These are phyloP conservation scores for Capitulum mitella DNA, from an alignment of 2,888 invertebrate species.

Conservation along the genomic window DNA sequence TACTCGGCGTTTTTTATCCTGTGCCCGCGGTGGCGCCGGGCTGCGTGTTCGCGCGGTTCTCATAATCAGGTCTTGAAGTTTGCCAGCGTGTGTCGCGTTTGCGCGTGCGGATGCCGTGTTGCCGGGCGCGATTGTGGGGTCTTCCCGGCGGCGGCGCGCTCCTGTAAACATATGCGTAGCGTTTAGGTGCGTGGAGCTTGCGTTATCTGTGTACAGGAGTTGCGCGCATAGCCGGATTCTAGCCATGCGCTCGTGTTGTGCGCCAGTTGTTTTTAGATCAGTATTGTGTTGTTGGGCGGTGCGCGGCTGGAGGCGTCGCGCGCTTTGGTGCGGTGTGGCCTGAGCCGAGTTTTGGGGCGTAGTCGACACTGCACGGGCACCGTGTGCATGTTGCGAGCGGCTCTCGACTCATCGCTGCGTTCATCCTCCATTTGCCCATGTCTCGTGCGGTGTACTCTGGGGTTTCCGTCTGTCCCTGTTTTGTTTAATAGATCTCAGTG, in stretches of 20 bases:
- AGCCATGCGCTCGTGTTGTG: not conserved
- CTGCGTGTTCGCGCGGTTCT: not conserved
- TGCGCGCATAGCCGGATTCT: not conserved
- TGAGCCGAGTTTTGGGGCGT: not conserved
- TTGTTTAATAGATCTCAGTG: not conserved
- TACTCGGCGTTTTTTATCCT: not conserved
- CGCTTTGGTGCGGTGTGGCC: not conserved
- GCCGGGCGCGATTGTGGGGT: not conserved
- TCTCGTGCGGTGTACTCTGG: not conserved
- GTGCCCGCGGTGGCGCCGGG: not conserved
- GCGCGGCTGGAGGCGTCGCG: no score
- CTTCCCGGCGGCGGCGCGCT: not conserved
- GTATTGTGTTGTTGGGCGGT: not conserved
- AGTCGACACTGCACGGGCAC: not conserved
- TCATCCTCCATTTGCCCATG: not conserved
- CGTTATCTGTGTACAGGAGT: not conserved
- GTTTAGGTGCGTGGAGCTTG: not conserved
- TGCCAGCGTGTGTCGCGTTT: not conserved
- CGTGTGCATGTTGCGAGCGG: not conserved
- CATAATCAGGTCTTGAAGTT: not conserved
- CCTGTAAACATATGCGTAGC: not conserved
- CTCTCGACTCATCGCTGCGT: not conserved
- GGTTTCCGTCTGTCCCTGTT: slow-evolving; percentile 5
- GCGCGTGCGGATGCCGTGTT: not conserved
- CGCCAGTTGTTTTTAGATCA: slow-evolving; percentile 14